These are phyloP conservation scores for Planococcus citri DNA, from an alignment of 1,140 invertebrate species.

Conservation along the genomic window DNA sequence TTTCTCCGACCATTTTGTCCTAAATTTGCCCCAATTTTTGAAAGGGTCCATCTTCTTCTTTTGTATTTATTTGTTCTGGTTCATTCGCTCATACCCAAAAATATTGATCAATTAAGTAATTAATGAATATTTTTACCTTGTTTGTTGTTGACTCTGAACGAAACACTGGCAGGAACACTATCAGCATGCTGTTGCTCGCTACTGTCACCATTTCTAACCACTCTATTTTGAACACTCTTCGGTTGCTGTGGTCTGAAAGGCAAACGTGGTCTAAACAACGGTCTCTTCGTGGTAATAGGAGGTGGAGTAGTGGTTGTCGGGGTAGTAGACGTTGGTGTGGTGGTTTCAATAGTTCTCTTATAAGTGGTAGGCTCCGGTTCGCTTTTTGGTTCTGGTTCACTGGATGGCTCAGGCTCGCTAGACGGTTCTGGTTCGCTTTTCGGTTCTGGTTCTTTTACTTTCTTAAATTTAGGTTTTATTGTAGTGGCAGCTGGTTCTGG, in stretches of 20 bases:
- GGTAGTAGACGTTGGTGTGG: background rate
- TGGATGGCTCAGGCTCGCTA: constrained; percentile 21
- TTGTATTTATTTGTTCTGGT: too few species aligned
- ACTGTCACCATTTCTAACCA: constrained; percentile 9
- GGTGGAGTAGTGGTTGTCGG: background rate
- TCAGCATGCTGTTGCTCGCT: constrained; percentile 10
- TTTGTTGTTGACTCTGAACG: constrained; percentile 52
- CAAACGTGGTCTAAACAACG: constrained; percentile 29
- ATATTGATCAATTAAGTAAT: too few species aligned
- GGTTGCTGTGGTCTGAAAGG: constrained; percentile 17
- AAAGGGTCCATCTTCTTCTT: too few species aligned
- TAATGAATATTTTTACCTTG: constrained; percentile 35
- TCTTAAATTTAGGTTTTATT: constrained; percentile 27
- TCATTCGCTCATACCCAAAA: too few species aligned
- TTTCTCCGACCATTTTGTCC: too few species aligned
- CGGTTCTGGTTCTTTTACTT: constrained; percentile 27
- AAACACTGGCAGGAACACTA: constrained; percentile 56
- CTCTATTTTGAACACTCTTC: background rate
- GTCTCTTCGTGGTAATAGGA: constrained; percentile 25
- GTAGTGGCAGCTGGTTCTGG: constrained; percentile 30
- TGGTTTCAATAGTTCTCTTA: background rate
- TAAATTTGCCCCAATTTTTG: too few species aligned
- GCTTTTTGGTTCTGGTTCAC: constrained; percentile 28
- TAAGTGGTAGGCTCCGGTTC: constrained; percentile 22
- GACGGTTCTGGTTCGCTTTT: constrained; percentile 26